A percentile compares a stretch with the other conserved stretches of the same genome.
These are phyloP conservation scores for Dendrolimus pini DNA, from an alignment of 2,888 invertebrate genomes.

Conservation along the genomic window DNA sequence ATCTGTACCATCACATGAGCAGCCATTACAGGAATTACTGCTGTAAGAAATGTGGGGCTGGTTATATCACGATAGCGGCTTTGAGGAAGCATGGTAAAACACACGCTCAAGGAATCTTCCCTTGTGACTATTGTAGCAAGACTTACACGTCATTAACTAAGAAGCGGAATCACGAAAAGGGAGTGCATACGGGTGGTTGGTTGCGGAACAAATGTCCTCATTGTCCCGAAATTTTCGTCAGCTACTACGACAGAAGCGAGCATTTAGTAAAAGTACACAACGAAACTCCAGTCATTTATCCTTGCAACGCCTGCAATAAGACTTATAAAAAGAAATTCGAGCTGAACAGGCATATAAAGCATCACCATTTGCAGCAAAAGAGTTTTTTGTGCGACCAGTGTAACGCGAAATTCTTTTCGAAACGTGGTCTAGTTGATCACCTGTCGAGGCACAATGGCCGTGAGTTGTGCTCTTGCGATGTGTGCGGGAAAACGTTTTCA, in stretches of 20 bases:
- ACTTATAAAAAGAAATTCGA: conserved; percentile 65
- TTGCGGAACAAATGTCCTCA: conserved; percentile 64
- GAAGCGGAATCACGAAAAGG: conserved; percentile 62
- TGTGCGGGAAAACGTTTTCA: conserved; percentile 54
- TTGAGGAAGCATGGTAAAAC: conserved; percentile 66
- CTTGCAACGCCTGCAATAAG: conserved; percentile 66
- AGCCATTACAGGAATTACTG: conserved; percentile 67
- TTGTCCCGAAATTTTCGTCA: conserved; percentile 61
- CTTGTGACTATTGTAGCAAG: conserved; percentile 71
- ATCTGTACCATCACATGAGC: conserved; percentile 67
- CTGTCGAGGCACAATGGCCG: conserved; percentile 48
- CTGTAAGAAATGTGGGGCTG: conserved; percentile 63
- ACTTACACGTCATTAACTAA: conserved; percentile 68
- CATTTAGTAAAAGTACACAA: conserved; percentile 60
- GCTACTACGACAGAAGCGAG: conserved; percentile 62
- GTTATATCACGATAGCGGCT: conserved; percentile 63
- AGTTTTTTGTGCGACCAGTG: conserved; percentile 60
- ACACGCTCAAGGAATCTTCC: conserved; percentile 69
- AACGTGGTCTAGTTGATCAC: conserved; percentile 57
- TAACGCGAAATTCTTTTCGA: conserved; percentile 63
- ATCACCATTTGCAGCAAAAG: conserved; percentile 61
- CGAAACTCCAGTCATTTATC: conserved; percentile 45
- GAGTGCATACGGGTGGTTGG: conserved; percentile 67
- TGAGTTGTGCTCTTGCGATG: conserved; percentile 45
- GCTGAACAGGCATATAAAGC: conserved; percentile 59